These are phyloP conservation scores for Portevinia maculata DNA, from an alignment of 2,888 invertebrate genomes.

Conservation along the genomic window DNA sequence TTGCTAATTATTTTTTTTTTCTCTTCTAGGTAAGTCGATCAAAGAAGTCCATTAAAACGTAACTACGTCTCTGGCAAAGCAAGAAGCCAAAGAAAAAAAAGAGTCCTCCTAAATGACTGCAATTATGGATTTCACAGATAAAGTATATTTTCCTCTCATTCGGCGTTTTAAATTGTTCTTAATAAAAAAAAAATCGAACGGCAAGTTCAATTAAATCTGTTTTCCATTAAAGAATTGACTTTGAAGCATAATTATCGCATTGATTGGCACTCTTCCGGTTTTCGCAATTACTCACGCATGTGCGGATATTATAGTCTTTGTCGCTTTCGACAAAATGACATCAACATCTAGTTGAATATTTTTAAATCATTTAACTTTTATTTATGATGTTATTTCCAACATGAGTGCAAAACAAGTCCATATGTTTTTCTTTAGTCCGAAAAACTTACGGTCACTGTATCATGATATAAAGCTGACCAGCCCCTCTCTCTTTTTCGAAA, in stretches of 20 bases:
- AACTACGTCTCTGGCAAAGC: conserved; percentile 33
- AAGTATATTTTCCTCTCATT: conserved; percentile 9
- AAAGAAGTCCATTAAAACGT: conserved; percentile 15
- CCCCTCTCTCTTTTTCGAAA: background rate
- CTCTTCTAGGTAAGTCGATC: conserved; percentile 54
- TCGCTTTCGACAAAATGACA: background rate
- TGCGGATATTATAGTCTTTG: background rate
- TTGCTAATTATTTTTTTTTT: conserved; percentile 13
- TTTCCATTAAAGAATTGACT: background rate
- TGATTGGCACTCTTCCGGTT: conserved; percentile 17
- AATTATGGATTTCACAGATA: conserved; percentile 35
- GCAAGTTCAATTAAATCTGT: conserved; percentile 11
- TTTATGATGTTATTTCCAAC: no score
- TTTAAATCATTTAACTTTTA: no score
- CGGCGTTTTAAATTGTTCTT: background rate
- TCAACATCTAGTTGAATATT: no score
- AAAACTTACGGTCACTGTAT: conserved; percentile 15
- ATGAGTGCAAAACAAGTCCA: no score
- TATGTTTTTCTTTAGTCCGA: no score
- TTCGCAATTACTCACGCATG: conserved; percentile 24
- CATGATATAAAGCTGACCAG: conserved; percentile 19
- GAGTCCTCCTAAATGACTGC: conserved; percentile 22
- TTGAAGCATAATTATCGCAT: conserved; percentile 23
- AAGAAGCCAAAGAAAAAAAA: conserved; percentile 34
- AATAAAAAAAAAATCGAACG: conserved; percentile 9